Conservation (phyloP, 2,113 vertebrate genomes). For the Megatriorchis doriae region DNA sequence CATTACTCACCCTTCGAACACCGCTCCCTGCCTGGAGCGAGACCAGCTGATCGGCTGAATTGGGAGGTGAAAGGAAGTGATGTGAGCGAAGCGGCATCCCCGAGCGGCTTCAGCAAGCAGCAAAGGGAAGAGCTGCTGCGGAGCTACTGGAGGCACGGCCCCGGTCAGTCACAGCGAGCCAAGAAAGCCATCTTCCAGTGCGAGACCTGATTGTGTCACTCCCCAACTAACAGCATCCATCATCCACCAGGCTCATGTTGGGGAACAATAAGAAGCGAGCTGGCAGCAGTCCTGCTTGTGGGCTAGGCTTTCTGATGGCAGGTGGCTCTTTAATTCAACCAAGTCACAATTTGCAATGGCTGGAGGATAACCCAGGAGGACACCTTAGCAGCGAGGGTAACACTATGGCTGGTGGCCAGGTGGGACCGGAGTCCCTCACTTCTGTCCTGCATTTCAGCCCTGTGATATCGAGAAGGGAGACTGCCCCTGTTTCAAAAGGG, state of each 20-base stretch:
- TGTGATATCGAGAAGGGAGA: not conserved
- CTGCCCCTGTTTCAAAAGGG: not conserved
- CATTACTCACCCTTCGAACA: conserved; percentile 16
- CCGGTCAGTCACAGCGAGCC: not conserved
- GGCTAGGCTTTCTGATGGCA: not conserved
- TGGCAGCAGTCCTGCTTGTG: not conserved
- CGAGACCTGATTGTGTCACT: not conserved
- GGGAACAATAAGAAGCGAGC: not conserved
- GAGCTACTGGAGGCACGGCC: not conserved
- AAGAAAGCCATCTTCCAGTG: not conserved
- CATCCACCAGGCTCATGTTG: not conserved
- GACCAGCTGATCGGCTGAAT: not conserved
- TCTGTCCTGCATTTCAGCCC: not conserved
- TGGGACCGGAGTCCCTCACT: not conserved
- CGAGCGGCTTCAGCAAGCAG: not conserved
- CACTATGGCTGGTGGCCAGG: not conserved
- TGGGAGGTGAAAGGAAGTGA: not conserved
- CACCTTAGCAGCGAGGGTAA: not conserved
- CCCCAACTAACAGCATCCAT: not conserved
- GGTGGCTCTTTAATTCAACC: not conserved
- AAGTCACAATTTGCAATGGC: not conserved
- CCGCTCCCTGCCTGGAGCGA: not conserved
- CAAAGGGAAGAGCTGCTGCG: not conserved
- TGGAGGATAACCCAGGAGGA: not conserved
- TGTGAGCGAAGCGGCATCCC: not conserved